A percentile compares a stretch with the other conserved stretches of the same genome.
phyloP scores from a whole-genome alignment of 2,113 vertebrate species.

The Clarias batrachus region DNA sequence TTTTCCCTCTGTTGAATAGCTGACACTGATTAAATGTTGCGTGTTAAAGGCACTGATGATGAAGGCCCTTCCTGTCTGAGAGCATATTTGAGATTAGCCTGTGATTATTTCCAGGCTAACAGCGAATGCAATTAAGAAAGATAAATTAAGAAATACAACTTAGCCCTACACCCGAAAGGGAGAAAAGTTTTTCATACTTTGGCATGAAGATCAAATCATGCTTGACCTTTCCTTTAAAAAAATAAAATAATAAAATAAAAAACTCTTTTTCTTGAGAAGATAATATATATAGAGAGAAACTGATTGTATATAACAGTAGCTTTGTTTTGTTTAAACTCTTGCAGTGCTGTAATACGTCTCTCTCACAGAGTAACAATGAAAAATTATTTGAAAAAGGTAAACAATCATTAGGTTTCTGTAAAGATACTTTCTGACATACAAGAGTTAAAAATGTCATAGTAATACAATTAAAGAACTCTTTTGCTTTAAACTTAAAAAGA shows the following conservation, averaged over 20 bases:
- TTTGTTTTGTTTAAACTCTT: background rate
- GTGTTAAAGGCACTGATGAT: conserved; percentile 33
- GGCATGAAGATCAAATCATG: background rate
- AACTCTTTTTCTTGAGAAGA: background rate
- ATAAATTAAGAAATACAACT: conserved; percentile 5
- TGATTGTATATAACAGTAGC: background rate
- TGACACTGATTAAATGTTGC: conserved; percentile 45
- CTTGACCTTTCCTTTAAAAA: background rate
- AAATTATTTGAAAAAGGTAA: background rate
- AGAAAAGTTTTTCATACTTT: background rate
- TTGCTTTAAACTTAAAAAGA: background rate
- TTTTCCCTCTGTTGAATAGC: conserved; percentile 23
- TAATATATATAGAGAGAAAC: too few species aligned
- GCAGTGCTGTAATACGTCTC: background rate
- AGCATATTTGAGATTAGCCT: background rate
- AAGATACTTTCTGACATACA: too few species aligned
- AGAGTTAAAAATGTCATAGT: background rate
- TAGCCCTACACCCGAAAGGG: background rate
- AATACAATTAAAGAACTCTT: background rate
- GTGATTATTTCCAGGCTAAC: conserved; percentile 39
- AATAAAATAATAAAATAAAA: background rate
- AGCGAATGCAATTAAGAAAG: conserved; percentile 18
- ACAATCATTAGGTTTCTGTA: too few species aligned
- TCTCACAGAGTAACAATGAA: background rate
- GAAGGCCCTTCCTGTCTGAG: conserved; percentile 5